phyloP scores from a whole-genome alignment of 2,113 vertebrate genomes.

The Etia nguti region DNA sequence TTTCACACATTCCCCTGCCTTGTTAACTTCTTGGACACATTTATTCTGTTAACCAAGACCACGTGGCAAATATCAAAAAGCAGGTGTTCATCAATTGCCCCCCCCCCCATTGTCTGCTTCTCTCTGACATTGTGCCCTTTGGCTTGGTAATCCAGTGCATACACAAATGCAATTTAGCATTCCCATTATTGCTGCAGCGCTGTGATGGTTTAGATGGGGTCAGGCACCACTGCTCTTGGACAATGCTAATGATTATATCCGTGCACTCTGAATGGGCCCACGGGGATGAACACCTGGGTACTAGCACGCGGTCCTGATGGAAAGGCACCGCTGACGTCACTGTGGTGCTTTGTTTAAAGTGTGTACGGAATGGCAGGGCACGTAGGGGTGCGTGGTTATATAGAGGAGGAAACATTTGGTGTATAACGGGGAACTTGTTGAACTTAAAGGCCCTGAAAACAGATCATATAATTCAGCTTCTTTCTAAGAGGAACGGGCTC shows the following conservation, averaged over 20 bases:
- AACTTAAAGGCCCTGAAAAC: background rate
- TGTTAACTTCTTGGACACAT: background rate
- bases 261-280: constrained; percentile 11
- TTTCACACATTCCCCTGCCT: background rate
- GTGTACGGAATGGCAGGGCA: background rate
- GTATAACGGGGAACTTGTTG: background rate
- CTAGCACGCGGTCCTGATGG: background rate
- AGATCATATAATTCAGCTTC: background rate
- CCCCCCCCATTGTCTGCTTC: constrained; percentile 13
- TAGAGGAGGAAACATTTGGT: background rate
- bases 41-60: constrained; percentile 5
- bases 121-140: constrained; percentile 25
- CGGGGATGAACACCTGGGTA: constrained; percentile 20
- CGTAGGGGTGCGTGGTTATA: background rate
- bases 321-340: background rate
- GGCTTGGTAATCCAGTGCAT: constrained; percentile 48
- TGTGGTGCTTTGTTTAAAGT: background rate
- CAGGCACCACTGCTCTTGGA: constrained; percentile 52
- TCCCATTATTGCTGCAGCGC: constrained; percentile 52
- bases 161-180: constrained; percentile 59
- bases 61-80: constrained; percentile 16
- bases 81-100: constrained; percentile 39
- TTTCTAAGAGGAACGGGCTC: background rate
- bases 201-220: constrained; percentile 40
- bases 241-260: constrained; percentile 53